Conservation (phyloP, 2,113 vertebrate genomes). For the Catharus fuscescens region DNA sequence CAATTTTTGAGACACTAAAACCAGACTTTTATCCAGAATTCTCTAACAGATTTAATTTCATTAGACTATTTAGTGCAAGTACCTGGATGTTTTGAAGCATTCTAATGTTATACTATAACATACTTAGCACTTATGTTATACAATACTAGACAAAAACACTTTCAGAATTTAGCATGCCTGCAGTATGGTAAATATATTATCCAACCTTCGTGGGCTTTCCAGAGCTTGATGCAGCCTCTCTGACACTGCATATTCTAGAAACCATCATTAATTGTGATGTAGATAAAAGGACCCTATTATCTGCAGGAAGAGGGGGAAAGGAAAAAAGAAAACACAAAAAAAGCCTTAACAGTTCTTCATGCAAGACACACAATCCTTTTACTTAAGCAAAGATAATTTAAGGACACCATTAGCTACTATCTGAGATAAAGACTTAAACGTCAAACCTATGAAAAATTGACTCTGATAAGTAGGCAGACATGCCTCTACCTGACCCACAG, state of each 20-base stretch:
- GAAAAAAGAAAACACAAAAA: background rate
- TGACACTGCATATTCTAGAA: background rate
- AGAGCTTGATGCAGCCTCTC: background rate
- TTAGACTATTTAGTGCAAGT: background rate
- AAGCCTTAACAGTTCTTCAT: background rate
- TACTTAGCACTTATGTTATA: background rate
- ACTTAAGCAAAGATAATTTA: background rate
- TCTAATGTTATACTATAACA: background rate
- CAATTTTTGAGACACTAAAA: background rate
- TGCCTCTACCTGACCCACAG: background rate
- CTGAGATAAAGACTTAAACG: background rate
- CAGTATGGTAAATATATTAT: background rate
- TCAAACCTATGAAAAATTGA: conserved; percentile 7
- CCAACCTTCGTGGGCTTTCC: background rate
- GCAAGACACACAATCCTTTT: background rate
- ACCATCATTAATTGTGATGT: background rate
- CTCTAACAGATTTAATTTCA: background rate
- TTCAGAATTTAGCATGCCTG: background rate
- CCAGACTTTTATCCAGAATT: background rate
- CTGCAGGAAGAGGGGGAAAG: rapidly evolving
- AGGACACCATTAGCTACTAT: background rate
- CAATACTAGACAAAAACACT: background rate
- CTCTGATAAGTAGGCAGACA: background rate
- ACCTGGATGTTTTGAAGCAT: background rate
- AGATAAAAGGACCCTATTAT: background rate